Conservation (phyloP, 2,888 invertebrate species). For the Tipula unca region DNA sequence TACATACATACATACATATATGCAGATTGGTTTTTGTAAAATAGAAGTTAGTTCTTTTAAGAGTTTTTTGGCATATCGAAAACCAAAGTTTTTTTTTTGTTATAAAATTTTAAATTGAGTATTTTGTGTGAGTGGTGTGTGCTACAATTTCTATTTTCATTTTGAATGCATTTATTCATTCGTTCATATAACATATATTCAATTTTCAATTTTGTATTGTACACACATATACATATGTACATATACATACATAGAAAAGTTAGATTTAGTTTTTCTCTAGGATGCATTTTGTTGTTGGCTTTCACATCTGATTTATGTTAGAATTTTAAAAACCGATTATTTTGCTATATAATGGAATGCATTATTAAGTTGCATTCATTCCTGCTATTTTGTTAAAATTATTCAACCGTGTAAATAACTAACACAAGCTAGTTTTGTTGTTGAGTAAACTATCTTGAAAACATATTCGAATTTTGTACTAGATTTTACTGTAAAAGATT, state of each 20-base stretch:
- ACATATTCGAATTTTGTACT: not conserved
- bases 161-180: not conserved
- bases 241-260: not conserved
- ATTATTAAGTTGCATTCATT: not conserved
- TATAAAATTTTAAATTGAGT: not conserved
- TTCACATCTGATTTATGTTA: not conserved
- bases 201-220: not conserved
- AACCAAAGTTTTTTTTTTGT: not conserved
- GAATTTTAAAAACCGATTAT: not conserved
- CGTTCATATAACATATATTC: not conserved
- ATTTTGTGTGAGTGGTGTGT: conserved; percentile 2
- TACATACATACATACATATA: not conserved
- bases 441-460: not conserved
- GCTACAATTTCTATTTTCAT: not conserved
- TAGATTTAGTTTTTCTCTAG: not conserved
- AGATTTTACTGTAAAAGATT: not conserved
- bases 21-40: not conserved
- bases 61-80: conserved; percentile 8
- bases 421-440: not conserved
- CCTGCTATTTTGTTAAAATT: not conserved
- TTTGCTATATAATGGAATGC: not conserved
- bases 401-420: not conserved
- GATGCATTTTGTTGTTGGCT: not conserved
- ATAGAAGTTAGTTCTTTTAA: not conserved
- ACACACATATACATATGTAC: not conserved